phyloP scores from a whole-genome alignment of 2,797 vertebrate genomes.

The Poecilia velifera region DNA sequence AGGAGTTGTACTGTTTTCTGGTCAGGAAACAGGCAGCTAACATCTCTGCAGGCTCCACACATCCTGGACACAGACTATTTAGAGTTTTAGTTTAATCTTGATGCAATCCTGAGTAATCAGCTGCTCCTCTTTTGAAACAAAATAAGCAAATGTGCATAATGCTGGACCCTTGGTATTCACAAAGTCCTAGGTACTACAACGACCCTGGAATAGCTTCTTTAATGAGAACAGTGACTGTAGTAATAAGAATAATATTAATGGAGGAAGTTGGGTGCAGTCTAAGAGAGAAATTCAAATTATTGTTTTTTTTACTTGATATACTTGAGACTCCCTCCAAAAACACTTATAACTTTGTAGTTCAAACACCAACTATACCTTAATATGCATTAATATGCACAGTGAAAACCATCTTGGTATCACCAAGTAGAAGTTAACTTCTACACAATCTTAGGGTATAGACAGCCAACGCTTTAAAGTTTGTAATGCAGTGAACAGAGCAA shows the following conservation, averaged over 20 bases:
- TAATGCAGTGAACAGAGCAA: not conserved
- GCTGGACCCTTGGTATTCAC: not conserved
- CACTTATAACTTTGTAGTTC: not conserved
- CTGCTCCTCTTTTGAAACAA: not conserved
- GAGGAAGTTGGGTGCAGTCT: too few species aligned
- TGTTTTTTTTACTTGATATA: not conserved
- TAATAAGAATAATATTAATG: too few species aligned
- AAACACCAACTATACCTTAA: not conserved
- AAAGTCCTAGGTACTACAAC: too few species aligned
- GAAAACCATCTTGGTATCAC: not conserved
- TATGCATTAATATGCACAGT: not conserved
- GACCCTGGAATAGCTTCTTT: too few species aligned
- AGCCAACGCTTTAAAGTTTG: not conserved
- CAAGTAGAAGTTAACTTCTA: not conserved
- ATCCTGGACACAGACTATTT: not conserved
- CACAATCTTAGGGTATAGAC: not conserved
- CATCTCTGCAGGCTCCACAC: not conserved
- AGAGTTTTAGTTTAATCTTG: not conserved
- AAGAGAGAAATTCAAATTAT: too few species aligned
- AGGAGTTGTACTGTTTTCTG: not conserved
- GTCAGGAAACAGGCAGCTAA: not conserved
- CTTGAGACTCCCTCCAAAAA: not conserved
- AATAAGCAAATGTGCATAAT: not conserved
- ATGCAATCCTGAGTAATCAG: not conserved
- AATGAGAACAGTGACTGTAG: too few species aligned